Conservation (phyloP, 2,113 vertebrate species). For the Procavia capensis region DNA sequence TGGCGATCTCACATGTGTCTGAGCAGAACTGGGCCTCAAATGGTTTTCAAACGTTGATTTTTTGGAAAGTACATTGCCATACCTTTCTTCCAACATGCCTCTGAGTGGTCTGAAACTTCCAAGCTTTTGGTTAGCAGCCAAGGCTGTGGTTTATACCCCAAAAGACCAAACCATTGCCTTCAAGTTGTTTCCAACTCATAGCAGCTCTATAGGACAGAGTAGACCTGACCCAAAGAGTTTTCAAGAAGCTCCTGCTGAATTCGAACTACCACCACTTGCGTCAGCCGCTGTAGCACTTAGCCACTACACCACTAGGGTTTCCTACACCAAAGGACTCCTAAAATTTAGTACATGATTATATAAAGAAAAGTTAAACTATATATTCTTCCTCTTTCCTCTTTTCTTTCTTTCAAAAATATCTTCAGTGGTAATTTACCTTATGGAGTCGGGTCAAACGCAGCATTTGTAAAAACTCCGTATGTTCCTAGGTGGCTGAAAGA, state of each 20-base stretch:
- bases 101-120: background rate
- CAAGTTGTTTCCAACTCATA: too few relatives aligned
- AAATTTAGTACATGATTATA: background rate
- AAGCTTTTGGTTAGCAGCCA: background rate
- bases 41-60: background rate
- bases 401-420: conserved; percentile 1
- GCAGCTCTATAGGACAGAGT: too few relatives aligned
- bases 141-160: too few relatives aligned
- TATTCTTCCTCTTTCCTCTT: background rate
- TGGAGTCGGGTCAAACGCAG: conserved; percentile 71
- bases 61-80: background rate
- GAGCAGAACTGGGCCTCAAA: background rate
- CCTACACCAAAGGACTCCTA: background rate
- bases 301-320: too few relatives aligned
- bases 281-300: too few relatives aligned
- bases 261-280: too few relatives aligned
- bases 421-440: conserved; percentile 71
- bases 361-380: background rate
- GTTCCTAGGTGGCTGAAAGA: conserved; percentile 78
- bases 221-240: too few relatives aligned
- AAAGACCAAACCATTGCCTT: too few relatives aligned
- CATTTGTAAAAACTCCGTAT: conserved; percentile 81
- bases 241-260: too few relatives aligned
- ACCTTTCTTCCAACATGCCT: background rate
- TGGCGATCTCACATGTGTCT: background rate